Percentiles rank a stretch among this genome's conserved stretches.
Conservation (phyloP, 2,797 vertebrate genomes). For the Centroberyx gerrardi region DNA sequence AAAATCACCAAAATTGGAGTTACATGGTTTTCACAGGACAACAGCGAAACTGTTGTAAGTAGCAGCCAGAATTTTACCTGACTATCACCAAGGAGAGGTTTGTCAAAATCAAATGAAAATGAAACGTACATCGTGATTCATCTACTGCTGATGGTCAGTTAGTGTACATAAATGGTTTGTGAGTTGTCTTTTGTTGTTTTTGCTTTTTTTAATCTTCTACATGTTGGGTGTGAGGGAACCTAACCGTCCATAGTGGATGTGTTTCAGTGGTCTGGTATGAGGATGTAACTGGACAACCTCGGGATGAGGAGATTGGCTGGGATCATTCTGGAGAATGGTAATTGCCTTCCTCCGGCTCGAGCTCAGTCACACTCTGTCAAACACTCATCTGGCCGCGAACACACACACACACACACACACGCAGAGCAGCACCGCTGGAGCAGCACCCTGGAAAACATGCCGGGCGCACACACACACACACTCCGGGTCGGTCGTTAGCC, state of each 20-base stretch:
- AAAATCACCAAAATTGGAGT: no score
- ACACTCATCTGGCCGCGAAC: constrained; percentile 39
- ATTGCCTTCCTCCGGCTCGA: constrained; percentile 51
- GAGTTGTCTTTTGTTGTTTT: background rate
- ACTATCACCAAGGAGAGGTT: no score
- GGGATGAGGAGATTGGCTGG: constrained; percentile 47
- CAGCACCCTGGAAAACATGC: background rate
- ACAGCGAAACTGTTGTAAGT: no score
- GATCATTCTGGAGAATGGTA: constrained; percentile 41
- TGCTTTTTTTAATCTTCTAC: background rate
- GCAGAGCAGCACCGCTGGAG: constrained; percentile 2
- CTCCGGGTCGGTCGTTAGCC: background rate
- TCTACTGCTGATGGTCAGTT: background rate
- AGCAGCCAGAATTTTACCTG: background rate
- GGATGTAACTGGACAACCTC: constrained; percentile 18
- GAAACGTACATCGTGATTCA: background rate
- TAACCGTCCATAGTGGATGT: background rate
- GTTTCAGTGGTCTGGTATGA: constrained; percentile 33
- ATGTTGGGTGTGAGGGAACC: background rate
- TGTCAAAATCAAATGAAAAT: no score
- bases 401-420: constrained; percentile 2
- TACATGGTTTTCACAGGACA: no score
- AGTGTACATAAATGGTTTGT: background rate
- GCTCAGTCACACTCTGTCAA: constrained; percentile 39
- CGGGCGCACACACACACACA: background rate